These are phyloP conservation scores for Xenopus laevis DNA, from an alignment of 2,113 vertebrate genomes.

Conservation along the genomic window DNA sequence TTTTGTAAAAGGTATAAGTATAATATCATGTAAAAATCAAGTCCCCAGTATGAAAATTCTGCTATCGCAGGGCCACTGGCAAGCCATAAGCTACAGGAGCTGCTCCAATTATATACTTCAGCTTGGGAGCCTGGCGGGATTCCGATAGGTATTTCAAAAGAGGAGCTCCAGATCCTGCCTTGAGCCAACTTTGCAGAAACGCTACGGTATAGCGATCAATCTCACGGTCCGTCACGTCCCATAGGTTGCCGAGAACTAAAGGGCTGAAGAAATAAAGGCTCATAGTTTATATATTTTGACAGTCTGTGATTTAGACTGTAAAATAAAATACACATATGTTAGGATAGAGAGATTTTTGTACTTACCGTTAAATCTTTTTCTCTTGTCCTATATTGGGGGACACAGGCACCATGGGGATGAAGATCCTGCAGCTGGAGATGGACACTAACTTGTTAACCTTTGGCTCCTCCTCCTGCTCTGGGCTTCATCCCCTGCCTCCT, in stretches of 20 bases:
- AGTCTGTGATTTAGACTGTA: too few relatives aligned
- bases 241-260: conserved; percentile 83
- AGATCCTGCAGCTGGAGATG: too few relatives aligned
- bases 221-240: conserved; percentile 90
- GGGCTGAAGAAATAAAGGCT: conserved; percentile 61
- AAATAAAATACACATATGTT: too few relatives aligned
- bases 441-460: too few relatives aligned
- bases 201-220: conserved; percentile 82
- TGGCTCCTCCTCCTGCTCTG: too few relatives aligned
- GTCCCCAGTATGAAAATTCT: background rate
- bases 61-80: conserved; percentile 68
- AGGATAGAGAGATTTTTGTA: too few relatives aligned
- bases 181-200: conserved; percentile 80
- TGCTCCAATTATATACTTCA: conserved; percentile 83
- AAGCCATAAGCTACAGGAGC: conserved; percentile 85
- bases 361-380: too few relatives aligned
- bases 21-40: conserved; percentile 3
- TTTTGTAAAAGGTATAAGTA: background rate
- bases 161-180: conserved; percentile 66
- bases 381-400: too few relatives aligned
- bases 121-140: conserved; percentile 75
- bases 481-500: too few relatives aligned
- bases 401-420: too few relatives aligned
- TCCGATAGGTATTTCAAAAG: conserved; percentile 68
- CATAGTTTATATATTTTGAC: too few relatives aligned